Evolutionary conservation across 2,113 vertebrate species (phyloP), one percentile per base, ranked within the genome.

Genomic region (Pteropus alecto): DNA sequence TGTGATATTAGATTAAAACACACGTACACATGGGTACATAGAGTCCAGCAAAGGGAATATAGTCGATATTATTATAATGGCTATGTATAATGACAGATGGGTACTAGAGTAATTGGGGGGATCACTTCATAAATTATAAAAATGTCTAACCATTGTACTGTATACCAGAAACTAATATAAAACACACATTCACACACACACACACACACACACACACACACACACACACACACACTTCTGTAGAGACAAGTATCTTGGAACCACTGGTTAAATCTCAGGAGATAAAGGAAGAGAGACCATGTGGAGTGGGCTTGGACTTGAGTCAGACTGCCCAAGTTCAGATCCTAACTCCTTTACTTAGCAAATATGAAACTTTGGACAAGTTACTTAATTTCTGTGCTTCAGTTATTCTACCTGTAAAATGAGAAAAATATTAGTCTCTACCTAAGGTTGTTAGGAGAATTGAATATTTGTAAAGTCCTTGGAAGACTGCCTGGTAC

Each of bases 231-330:
- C 11, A n/a, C 33, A 82, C 38, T 82, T 56, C 63, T 19, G 19
- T 43, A 38, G 18, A 63, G 82, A 65, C 93, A 96, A 60, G 96
- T 58, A 35, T 58, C 54, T 97, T 76, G 38, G 87, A 92, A 92
- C 30, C 73, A 33, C 51, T 78, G n/a, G 8, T 82, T 82, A 89
- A 93, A 81, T 79, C 43, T 68, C 46, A 79, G 38, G 60, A 96
- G 58, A 74, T 54, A 83, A 48, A 46, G 26, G n/a, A 30, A 46
- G 70, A 76, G 33, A 54, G 58, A 74, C 18, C 2, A 0, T 33
- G 33, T 13, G 51, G 56, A 61, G 10, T 9, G 38, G 63, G 61
- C 73, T 70, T 93, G 21, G 28, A 58, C 67, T 71, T 4, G 4
- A 82, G 54, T n/a, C 30, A 56, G 43, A 38, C 51, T 56, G 33